Evolutionary conservation across 2,113 vertebrate species (phyloP).

Genomic region (Tragelaphus imberbis): DNA sequence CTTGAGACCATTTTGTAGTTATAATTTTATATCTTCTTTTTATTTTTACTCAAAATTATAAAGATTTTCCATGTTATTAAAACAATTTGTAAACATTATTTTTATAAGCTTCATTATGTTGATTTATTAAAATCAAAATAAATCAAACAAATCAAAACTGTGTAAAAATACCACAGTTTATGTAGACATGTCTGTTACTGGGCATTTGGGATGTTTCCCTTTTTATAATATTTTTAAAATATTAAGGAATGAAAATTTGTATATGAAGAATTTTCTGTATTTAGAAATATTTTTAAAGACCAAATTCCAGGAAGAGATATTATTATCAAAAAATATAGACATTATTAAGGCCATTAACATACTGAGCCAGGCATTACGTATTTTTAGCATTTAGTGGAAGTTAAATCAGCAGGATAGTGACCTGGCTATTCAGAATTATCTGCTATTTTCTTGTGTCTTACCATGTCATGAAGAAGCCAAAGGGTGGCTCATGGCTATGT

Average conservation of each 20-base stretch:
- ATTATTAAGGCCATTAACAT: background rate
- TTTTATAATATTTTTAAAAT: constrained; percentile 22
- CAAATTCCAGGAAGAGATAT: constrained; percentile 13
- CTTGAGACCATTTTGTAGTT: constrained; percentile 10
- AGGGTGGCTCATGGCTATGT: background rate
- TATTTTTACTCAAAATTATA: constrained; percentile 20
- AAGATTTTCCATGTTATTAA: constrained; percentile 24
- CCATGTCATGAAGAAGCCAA: background rate
- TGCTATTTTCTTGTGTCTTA: background rate
- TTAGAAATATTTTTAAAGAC: constrained; percentile 24
- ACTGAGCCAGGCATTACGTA: background rate
- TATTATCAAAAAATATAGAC: background rate
- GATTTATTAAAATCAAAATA: no score
- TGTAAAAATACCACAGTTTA: constrained; percentile 2
- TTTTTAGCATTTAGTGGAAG: constrained; percentile 14
- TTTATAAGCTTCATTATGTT: constrained; percentile 16
- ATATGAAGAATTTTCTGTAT: background rate
- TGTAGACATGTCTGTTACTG: background rate
- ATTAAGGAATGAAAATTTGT: background rate
- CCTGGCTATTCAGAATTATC: background rate
- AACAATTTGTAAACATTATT: constrained; percentile 49
- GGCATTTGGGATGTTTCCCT: constrained; percentile 24
- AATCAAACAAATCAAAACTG: no score
- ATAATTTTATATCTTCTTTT: constrained; percentile 21
- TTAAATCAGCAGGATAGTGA: background rate